Evolutionary conservation across 2,113 vertebrate genomes (phyloP), one percentile per base, ranked within the genome.

Genomic region (Oncorhynchus clarkii): DNA sequence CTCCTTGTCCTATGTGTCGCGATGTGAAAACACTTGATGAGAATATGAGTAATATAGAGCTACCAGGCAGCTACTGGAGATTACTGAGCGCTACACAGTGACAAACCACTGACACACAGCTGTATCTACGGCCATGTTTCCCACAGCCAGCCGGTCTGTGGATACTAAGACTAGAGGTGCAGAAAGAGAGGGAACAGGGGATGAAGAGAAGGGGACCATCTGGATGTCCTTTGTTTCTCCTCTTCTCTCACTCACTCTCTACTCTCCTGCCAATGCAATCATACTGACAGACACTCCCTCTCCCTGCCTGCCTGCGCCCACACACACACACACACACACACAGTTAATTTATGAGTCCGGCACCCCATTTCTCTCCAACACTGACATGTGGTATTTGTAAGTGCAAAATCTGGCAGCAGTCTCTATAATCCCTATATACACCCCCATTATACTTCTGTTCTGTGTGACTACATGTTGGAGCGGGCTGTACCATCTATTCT

Each of bases 201-300:
- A 22, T 27, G 27, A 27, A 27, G 27, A 27, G 67, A 24, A 27
- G 54, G 57, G 49, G 24, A 84, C 81, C 80, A 86, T 88, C 83
- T 87, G 80, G 71, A 78, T 65, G 71, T 85, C 72, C 80, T 88
- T 71, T 71, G 65, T 76, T 65, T 82, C 59, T 54, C 71, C 26
- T 66, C 26, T 26, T 27, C 71, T 51, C 39, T 57, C 31, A 54
- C 45, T 77, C 74, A 75, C 13, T 45, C 68, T 72, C 27, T 24
- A 26, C 78, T 77, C 80, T 77, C 73, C 74, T 13, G 59, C 59
- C n/a, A 62, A 24, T 22, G 6, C 75, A 51, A 22, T 4, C 45
- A 12, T 18, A 26, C 45, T 4, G 29, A 65, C 57, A 62, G 31
- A 24, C 72, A 39, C 1, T 34, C 6, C 34, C 34, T 34, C 34